Percentiles rank a stretch among this genome's conserved stretches.
Evolutionary conservation across 2,888 invertebrate genomes (phyloP).

Genomic region (Phasia obesa): DNA sequence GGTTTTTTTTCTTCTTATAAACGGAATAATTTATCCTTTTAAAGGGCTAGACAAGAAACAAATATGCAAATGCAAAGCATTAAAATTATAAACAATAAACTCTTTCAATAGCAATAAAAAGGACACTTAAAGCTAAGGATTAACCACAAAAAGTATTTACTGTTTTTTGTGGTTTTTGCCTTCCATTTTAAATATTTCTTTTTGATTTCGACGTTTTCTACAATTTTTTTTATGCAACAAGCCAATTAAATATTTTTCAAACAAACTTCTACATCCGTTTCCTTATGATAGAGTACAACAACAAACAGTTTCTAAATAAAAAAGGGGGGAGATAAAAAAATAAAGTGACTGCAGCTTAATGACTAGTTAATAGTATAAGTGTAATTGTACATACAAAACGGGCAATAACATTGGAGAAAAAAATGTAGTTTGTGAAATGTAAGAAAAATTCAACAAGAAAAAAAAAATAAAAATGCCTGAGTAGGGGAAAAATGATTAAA

Average conservation of each 20-base stretch:
- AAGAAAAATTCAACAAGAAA: background rate
- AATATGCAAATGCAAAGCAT: background rate
- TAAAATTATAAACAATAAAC: background rate
- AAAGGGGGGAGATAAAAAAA: background rate
- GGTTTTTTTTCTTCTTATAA: too few species aligned
- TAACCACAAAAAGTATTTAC: slow-evolving; percentile 8
- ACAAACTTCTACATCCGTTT: slow-evolving; percentile 7
- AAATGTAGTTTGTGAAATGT: background rate
- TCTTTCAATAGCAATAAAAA: background rate
- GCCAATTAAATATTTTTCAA: slow-evolving; percentile 26
- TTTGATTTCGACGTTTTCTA: background rate
- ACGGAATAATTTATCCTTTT: too few species aligned
- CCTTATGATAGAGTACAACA: background rate
- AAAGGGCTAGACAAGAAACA: too few species aligned
- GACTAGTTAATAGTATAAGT: slow-evolving; percentile 17
- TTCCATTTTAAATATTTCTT: slow-evolving; percentile 14
- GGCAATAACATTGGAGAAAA: background rate
- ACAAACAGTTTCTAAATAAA: background rate
- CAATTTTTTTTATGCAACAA: background rate
- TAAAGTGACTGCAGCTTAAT: slow-evolving; percentile 5
- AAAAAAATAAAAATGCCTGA: slow-evolving; percentile 10
- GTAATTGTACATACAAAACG: background rate
- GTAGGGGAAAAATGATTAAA: slow-evolving; percentile 20
- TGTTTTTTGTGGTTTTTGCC: background rate
- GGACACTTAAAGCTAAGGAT: slow-evolving; percentile 18